Conservation (phyloP, 2,888 invertebrate genomes). For the Melanargia galathea region DNA sequence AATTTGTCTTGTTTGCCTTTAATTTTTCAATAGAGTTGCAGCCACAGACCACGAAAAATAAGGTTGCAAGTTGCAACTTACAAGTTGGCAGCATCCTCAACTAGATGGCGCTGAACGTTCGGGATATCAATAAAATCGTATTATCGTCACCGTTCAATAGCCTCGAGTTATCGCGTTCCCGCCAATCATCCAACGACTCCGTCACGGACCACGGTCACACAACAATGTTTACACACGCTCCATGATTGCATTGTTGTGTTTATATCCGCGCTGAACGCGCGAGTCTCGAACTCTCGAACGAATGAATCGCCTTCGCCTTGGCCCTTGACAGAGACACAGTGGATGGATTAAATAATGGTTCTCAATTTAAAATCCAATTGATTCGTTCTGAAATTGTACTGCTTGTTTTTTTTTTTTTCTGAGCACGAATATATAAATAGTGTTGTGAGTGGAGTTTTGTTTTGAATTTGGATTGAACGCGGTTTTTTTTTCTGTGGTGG, state of each 20-base stretch:
- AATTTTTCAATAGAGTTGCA: too few species aligned
- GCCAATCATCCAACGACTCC: too few species aligned
- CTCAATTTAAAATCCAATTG: background rate
- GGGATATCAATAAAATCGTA: conserved; percentile 10
- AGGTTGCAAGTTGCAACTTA: too few species aligned
- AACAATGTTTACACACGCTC: conserved; percentile 54
- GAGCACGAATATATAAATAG: background rate
- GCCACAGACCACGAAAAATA: too few species aligned
- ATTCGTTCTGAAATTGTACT: conserved; percentile 8
- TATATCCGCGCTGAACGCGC: conserved; percentile 50
- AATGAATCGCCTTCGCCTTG: conserved; percentile 7
- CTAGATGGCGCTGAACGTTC: conserved; percentile 19
- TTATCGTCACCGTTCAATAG: conserved; percentile 34
- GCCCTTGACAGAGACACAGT: too few species aligned
- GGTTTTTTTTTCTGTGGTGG: background rate
- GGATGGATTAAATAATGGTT: conserved; percentile 16
- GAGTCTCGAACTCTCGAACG: conserved; percentile 1
- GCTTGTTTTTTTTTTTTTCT: conserved; percentile 8
- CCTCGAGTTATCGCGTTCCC: conserved; percentile 36
- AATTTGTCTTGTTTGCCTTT: too few species aligned
- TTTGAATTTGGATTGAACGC: background rate
- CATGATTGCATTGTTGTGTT: conserved; percentile 50
- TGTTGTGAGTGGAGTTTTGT: conserved; percentile 6
- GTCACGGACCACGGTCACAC: conserved; percentile 45
- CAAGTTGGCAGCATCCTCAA: background rate